A percentile compares a stretch with the other conserved stretches of the same genome.
phyloP scores from a whole-genome alignment of 2,888 invertebrate genomes.

The Troides helena region DNA sequence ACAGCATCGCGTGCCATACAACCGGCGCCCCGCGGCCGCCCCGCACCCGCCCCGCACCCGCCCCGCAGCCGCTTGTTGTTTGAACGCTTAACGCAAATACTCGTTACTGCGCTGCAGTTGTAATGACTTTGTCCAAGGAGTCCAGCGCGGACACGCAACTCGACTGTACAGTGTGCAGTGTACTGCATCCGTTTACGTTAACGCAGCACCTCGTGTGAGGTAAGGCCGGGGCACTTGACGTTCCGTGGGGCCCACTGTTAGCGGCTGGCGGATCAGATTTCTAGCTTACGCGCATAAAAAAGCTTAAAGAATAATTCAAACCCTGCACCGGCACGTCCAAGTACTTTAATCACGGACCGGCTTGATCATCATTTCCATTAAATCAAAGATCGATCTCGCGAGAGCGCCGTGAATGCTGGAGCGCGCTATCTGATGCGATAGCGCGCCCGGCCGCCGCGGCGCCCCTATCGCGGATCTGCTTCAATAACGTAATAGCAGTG shows the following conservation, averaged over 20 bases:
- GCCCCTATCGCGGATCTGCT: constrained; percentile 16
- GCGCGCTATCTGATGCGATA: constrained; percentile 12
- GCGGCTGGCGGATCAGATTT: too few species aligned
- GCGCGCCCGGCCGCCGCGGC: background rate
- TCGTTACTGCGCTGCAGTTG: background rate
- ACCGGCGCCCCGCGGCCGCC: background rate
- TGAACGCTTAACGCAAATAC: background rate
- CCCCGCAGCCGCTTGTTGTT: constrained; percentile 14
- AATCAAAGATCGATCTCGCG: background rate
- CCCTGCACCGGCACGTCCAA: too few species aligned
- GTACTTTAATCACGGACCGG: background rate
- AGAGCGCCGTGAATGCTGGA: background rate
- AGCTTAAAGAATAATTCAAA: too few species aligned
- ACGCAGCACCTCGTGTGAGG: too few species aligned
- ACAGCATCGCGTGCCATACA: background rate
- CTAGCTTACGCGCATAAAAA: too few species aligned
- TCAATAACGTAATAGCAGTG: constrained; percentile 39
- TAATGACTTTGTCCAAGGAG: too few species aligned
- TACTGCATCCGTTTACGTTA: too few species aligned
- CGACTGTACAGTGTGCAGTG: too few species aligned
- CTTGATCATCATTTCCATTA: constrained; percentile 5
- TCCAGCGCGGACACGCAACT: too few species aligned
- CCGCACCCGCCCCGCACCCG: too few species aligned
- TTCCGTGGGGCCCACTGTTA: too few species aligned
- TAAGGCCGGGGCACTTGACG: too few species aligned